Evolutionary conservation across 35 echinoderm and acorn worm genomes (phyloP).

Genomic region (Hemicentrotus pulcherrimus): DNA sequence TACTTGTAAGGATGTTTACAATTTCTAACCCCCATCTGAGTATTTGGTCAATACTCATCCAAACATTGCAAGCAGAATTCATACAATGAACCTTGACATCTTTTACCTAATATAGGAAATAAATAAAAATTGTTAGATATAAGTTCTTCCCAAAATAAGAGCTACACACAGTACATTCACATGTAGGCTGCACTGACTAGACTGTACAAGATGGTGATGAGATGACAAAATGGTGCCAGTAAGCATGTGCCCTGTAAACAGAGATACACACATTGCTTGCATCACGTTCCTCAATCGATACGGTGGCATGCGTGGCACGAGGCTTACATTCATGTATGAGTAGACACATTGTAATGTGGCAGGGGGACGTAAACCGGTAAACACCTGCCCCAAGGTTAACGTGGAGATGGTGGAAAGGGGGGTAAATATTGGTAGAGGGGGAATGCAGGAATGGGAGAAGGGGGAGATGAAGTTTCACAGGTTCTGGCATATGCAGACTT

Average conservation of each 20-base stretch:
- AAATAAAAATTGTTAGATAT: too few species aligned
- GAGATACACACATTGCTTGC: background rate
- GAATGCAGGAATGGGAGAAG: background rate
- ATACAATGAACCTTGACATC: too few species aligned
- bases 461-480: background rate
- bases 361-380: background rate
- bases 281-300: constrained; percentile 10
- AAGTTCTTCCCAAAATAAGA: too few species aligned
- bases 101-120: too few species aligned
- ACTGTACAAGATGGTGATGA: background rate
- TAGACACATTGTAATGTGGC: constrained; percentile 17
- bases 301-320: background rate
- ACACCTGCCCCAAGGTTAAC: background rate
- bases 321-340: constrained; percentile 18
- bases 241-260: background rate
- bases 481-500: background rate
- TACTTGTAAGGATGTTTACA: too few species aligned
- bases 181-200: background rate
- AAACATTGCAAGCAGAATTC: too few species aligned
- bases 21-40: too few species aligned
- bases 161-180: background rate
- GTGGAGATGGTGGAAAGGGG: background rate
- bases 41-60: too few species aligned
- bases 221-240: background rate
- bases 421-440: background rate